Evolutionary conservation across 1,140 invertebrate genomes (phyloP), one percentile per base, ranked within the genome.

Genomic region (Helicoverpa zea): DNA sequence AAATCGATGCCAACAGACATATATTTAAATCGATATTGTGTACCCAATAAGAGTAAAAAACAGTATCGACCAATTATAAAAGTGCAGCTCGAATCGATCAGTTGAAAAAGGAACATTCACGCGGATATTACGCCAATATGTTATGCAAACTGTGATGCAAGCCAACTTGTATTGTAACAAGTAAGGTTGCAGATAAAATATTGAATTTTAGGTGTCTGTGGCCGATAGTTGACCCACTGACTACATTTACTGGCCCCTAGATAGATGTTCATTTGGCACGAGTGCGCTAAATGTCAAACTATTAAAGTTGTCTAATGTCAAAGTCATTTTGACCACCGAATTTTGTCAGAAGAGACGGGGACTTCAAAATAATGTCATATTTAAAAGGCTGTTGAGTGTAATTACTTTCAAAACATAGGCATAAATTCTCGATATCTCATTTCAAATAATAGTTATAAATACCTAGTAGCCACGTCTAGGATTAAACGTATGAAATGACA

Each of bases 81-180:
- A 79, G 29, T 79, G 63, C 29, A 58, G 54, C 58, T 70, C 52
- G 70, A 79, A 79, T 79, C 63, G 63, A 79, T 58, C 76, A 79
- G n/a, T 16, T 29, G 72, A 59, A 82, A 84, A 84, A 79, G 80
- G 68, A 76, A 63, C 80, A 30, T 59, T 79, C 49, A 80, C 74
- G 74, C 83, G 81, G 82, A 82, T 81, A 54, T 85, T 86, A 86
- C 79, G 56, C 16, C 83, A 83, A 84, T 64, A 84, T 76, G 81
- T 91, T 91, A 92, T 89, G 87, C 86, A 92, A 92, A 30, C 35
- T 87, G 58, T 84, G 89, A 92, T 90, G 90, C 86, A 92, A 91
- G 84, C 86, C 87, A 86, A 86, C 85, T 89, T 86, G 86, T 84
- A 84, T 85, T 85, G 87, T 84, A 85, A 81, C 82, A 78, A 78